phyloP scores from a whole-genome alignment of 2,888 invertebrate genomes.

The Steromphala cineraria region DNA sequence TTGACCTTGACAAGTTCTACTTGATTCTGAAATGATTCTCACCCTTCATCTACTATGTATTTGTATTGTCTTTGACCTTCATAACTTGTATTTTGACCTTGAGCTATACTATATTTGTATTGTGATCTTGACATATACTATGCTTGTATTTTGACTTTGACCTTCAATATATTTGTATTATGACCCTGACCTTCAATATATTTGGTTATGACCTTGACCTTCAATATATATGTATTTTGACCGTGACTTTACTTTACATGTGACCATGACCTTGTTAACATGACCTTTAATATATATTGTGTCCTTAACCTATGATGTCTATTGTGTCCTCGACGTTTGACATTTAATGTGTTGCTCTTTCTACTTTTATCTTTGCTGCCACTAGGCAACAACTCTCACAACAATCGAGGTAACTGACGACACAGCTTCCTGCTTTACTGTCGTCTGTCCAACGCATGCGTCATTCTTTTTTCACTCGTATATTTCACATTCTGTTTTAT shows the following conservation, averaged over 20 bases:
- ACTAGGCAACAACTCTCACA: slow-evolving; percentile 40
- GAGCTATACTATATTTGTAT: no score
- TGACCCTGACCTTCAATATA: background rate
- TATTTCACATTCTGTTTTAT: background rate
- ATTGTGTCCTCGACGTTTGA: slow-evolving; percentile 8
- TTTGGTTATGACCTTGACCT: slow-evolving; percentile 9
- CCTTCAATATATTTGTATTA: no score
- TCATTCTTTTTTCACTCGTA: background rate
- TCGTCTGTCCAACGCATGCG: slow-evolving; percentile 3
- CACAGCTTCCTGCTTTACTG: slow-evolving; percentile 11
- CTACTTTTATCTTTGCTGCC: slow-evolving; percentile 27
- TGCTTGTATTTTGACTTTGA: no score
- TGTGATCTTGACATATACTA: no score
- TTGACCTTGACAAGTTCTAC: no score
- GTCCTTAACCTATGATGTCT: background rate
- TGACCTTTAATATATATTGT: background rate
- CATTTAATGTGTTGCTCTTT: slow-evolving; percentile 23
- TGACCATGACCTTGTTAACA: background rate
- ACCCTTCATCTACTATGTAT: no score
- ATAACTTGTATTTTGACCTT: no score
- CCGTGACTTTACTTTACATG: background rate
- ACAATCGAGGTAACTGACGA: slow-evolving; percentile 34
- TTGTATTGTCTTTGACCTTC: no score
- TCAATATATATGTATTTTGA: background rate
- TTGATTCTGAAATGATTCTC: no score